Percentiles rank a stretch among this genome's conserved stretches.
Evolutionary conservation across 2,797 vertebrate genomes (phyloP).

Genomic region (Siniperca undulata): DNA sequence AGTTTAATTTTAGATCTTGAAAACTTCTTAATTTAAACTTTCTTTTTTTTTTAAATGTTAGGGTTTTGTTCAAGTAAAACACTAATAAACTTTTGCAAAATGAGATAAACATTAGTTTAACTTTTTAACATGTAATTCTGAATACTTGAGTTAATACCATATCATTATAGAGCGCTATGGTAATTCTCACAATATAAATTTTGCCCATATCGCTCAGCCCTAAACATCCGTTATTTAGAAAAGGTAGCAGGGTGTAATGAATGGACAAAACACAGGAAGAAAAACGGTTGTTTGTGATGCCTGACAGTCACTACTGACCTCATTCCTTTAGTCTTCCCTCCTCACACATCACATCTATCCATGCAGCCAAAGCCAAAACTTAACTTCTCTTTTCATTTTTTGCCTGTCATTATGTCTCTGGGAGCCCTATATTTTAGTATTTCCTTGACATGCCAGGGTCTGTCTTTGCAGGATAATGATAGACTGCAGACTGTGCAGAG

Average conservation of each 20-base stretch:
- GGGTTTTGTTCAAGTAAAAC: not conserved
- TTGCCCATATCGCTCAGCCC: not conserved
- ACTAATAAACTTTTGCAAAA: not conserved
- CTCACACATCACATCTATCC: slow-evolving; percentile 37
- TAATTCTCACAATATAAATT: not conserved
- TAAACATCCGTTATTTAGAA: not conserved
- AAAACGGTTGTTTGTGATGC: slow-evolving; percentile 18
- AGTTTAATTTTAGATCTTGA: not conserved
- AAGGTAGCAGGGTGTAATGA: not conserved
- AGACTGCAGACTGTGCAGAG: slow-evolving; percentile 60
- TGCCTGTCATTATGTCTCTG: slow-evolving; percentile 63
- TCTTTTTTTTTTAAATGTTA: too few species aligned
- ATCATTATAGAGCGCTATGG: not conserved
- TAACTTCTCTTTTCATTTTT: slow-evolving; percentile 34
- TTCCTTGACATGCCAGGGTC: slow-evolving; percentile 69
- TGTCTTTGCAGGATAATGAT: slow-evolving; percentile 70
- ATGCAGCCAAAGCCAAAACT: slow-evolving; percentile 41
- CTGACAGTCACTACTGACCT: slow-evolving; percentile 38
- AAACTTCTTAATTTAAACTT: not conserved
- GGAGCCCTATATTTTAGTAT: slow-evolving; percentile 66
- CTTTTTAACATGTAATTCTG: not conserved
- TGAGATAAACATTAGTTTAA: not conserved
- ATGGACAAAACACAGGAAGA: not conserved
- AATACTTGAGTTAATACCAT: not conserved
- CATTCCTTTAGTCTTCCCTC: slow-evolving; percentile 16